Conservation (phyloP, 2,797 vertebrate species). For the Eleutherodactylus coqui region DNA sequence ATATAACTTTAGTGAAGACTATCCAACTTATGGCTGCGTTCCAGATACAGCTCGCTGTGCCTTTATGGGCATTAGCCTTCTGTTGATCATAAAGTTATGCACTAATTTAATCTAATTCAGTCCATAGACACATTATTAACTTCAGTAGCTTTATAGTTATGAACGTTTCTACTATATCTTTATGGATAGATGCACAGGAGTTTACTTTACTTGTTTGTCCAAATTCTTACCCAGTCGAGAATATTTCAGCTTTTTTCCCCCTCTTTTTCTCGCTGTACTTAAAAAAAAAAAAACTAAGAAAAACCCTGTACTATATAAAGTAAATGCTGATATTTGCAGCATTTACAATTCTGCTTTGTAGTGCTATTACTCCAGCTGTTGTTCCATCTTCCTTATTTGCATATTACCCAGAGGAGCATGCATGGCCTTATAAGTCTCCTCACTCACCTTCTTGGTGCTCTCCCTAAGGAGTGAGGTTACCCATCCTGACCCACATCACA, state of each 20-base stretch:
- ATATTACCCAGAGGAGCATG: too few relatives aligned
- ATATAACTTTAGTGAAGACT: constrained; percentile 24
- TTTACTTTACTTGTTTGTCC: not conserved
- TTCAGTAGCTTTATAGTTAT: not conserved
- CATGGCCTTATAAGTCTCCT: too few relatives aligned
- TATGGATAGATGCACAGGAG: not conserved
- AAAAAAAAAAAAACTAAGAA: too few relatives aligned
- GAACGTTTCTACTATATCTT: not conserved
- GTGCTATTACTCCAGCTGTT: too few relatives aligned
- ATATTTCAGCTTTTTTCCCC: not conserved
- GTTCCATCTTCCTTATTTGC: too few relatives aligned
- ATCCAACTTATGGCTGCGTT: constrained; percentile 19
- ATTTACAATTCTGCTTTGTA: too few relatives aligned
- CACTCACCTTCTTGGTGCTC: too few relatives aligned
- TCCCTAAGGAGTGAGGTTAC: too few relatives aligned
- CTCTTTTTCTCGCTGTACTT: not conserved
- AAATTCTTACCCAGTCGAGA: not conserved
- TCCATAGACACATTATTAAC: not conserved
- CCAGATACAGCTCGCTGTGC: not conserved
- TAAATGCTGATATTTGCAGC: not conserved
- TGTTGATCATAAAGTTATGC: not conserved
- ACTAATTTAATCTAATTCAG: not conserved
- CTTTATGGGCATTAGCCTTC: not conserved
- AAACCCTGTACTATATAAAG: not conserved
- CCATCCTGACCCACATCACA: too few relatives aligned